Base-by-base conservation (phyloP, 2,113 vertebrate species). In the Chloroceryle aenea region DNA sequence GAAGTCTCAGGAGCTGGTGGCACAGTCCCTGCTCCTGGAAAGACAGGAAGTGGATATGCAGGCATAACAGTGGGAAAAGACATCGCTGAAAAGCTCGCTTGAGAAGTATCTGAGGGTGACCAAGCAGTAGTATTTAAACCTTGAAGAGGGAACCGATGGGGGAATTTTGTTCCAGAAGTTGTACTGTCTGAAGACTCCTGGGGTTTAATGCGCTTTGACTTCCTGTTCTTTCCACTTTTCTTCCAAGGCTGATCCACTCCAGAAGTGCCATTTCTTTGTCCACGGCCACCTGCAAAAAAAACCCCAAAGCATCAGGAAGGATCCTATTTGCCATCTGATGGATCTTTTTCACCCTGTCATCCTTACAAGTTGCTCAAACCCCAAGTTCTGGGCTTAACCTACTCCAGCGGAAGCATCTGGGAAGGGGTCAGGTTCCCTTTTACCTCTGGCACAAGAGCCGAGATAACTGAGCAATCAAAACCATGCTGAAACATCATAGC, bases 81-180 rank as follows among this genome's bases (percentile, higher is more conserved):
- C 64, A 98, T 52, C 0, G 98, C 98, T 3, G 99, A 98, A 66
- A 98, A 99, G 77, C 98, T 98, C 1, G 98, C 98, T 94, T 98
- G 98, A 5, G 99, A 99, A 0, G 98, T 97, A 80, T 99, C 98
- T 0, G 99, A 99, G 0, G 98, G 98, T 0, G 99, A 99, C 99
- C 99, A 99, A 7, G 99, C 99, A 0, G 99, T 99, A 68, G 98
- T 91, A 40, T 99, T 99, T 68, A 99, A 98, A 67, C 98, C 98
- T 58, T 98, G 90, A 2, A 99, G 98, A 2, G 98, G 98, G n/a
- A 98, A 98, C 1, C 98, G 98, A 52, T 97, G 97, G 2, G 97
- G 97, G 26, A 94, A 97, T 21, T 98, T 98, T 14, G 98, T 98
- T 83, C 98, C 98, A 4, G 98, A 99, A 14, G 97, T 96, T 1